These are phyloP conservation scores for Platycheirus rosarum DNA, from an alignment of 2,888 invertebrate species.

Conservation along the genomic window DNA sequence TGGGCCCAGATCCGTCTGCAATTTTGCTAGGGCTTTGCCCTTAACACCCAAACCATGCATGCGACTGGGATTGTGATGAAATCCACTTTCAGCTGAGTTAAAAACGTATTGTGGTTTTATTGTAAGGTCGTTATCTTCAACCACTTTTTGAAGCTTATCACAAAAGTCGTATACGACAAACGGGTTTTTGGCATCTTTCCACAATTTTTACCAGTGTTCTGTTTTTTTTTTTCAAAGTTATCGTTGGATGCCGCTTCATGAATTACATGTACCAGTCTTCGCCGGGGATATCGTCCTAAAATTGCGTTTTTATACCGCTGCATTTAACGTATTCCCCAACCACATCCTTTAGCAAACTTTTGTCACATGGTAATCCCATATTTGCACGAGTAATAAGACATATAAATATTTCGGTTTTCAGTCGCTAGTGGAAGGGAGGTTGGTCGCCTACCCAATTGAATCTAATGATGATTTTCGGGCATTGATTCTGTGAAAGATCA, in stretches of 20 bases:
- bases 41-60: no score
- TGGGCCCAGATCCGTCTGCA: no score
- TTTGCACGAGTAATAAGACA: background rate
- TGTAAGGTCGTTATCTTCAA: no score
- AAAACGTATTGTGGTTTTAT: no score
- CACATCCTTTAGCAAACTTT: conserved; percentile 4
- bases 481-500: conserved; percentile 35
- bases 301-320: conserved; percentile 9
- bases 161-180: no score
- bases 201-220: no score
- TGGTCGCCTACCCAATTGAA: conserved; percentile 2
- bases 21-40: no score
- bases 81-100: no score
- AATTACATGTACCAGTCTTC: background rate
- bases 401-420: conserved; percentile 13
- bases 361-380: conserved; percentile 15
- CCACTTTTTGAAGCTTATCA: no score
- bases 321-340: background rate
- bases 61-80: no score
- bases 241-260: background rate
- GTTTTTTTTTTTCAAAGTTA: conserved; percentile 25
- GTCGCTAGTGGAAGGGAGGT: conserved; percentile 1
- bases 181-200: no score
- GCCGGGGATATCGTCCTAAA: background rate
- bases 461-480: conserved; percentile 8